Conservation (phyloP, 2,113 vertebrate genomes). For the Apodemus speciosus region DNA sequence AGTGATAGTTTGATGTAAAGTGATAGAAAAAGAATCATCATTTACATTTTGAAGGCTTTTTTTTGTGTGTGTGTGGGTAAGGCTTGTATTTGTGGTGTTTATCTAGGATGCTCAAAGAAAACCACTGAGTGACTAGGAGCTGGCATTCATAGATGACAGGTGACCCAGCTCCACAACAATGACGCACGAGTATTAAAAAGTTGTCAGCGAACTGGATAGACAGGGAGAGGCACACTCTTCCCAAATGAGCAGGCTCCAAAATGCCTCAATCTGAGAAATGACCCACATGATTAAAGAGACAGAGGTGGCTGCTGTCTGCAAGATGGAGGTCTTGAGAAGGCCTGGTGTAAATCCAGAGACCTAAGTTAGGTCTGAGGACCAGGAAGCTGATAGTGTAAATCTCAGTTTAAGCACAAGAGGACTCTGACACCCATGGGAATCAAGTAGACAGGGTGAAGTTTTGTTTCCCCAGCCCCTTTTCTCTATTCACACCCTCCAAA, state of each 20-base stretch:
- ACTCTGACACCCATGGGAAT: background rate
- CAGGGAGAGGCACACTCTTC: background rate
- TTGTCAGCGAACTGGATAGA: background rate
- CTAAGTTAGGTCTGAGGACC: background rate
- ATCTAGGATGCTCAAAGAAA: background rate
- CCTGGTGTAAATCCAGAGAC: background rate
- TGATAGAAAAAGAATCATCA: background rate
- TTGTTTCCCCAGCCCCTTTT: background rate
- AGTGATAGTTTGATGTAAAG: background rate
- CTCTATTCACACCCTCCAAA: background rate
- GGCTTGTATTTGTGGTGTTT: background rate
- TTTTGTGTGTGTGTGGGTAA: background rate
- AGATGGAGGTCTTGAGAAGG: background rate
- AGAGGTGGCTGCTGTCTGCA: background rate
- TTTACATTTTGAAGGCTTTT: slow-evolving; percentile 7
- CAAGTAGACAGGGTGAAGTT: background rate
- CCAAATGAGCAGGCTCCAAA: slow-evolving; percentile 8
- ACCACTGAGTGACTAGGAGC: slow-evolving; percentile 15
- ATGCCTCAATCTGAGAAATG: background rate
- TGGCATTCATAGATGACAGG: background rate
- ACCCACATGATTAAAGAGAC: background rate
- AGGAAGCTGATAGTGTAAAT: background rate
- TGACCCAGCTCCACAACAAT: background rate
- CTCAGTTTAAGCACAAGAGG: background rate
- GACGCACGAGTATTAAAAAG: background rate